Conservation (phyloP, 1,140 invertebrate genomes). For the Cotesia vestalis region DNA sequence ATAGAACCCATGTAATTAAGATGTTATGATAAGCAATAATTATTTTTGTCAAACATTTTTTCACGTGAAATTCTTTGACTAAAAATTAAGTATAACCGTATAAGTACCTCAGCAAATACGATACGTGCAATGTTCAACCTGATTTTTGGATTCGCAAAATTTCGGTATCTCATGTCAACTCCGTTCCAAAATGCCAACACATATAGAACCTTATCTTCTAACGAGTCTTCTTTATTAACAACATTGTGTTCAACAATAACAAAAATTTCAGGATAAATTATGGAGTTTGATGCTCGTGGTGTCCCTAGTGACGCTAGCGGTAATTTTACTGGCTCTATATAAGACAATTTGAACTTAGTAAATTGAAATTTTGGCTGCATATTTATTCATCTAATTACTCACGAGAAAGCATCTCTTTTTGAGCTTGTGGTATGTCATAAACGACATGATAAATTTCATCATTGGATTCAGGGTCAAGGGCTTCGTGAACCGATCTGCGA, state of each 20-base stretch:
- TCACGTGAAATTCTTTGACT: background rate
- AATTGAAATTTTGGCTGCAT: too few species aligned
- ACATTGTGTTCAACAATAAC: constrained; percentile 31
- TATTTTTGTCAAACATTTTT: background rate
- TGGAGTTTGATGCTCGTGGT: too few species aligned
- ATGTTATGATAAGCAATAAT: background rate
- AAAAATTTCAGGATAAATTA: constrained; percentile 39
- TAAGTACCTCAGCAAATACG: constrained; percentile 27
- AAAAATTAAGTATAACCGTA: background rate
- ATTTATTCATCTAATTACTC: too few species aligned
- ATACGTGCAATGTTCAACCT: constrained; percentile 40
- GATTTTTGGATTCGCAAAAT: constrained; percentile 26
- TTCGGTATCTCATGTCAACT: constrained; percentile 37
- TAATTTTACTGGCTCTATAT: too few species aligned
- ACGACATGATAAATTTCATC: too few species aligned
- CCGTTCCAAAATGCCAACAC: constrained; percentile 33
- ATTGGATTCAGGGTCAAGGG: too few species aligned
- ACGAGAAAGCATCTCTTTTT: too few species aligned
- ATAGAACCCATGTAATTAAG: too few species aligned
- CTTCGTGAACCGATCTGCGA: too few species aligned
- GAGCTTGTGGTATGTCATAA: too few species aligned
- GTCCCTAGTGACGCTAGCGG: too few species aligned
- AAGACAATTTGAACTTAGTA: too few species aligned
- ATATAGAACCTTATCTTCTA: background rate
- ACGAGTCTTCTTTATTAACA: constrained; percentile 32